These are phyloP conservation scores for Myotis yumanensis DNA, from an alignment of 2,113 vertebrate genomes.

Conservation along the genomic window DNA sequence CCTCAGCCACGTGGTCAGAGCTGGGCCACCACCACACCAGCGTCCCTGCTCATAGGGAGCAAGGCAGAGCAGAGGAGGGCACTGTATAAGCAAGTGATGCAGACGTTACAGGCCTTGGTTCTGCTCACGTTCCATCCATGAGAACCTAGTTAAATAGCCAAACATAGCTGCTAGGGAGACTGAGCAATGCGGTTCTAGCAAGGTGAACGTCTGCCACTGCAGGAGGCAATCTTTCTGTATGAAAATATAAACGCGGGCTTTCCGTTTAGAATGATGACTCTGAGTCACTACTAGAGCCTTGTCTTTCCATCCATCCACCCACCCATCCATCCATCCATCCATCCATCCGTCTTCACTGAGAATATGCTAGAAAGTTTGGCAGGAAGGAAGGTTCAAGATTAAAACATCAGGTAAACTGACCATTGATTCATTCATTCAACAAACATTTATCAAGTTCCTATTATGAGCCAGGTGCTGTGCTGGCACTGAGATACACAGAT, in stretches of 20 bases:
- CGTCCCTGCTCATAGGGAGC: not conserved
- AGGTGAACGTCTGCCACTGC: not conserved
- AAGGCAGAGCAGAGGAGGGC: not conserved
- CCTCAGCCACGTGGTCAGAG: not conserved
- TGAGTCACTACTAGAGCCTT: not conserved
- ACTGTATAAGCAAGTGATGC: not conserved
- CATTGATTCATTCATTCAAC: conserved; percentile 2
- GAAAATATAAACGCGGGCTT: not conserved
- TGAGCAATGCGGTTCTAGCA: not conserved
- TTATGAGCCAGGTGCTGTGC: not conserved
- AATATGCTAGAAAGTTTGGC: not conserved
- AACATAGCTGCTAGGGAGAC: not conserved
- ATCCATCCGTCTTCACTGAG: not conserved
- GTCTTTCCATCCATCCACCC: not conserved
- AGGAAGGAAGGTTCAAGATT: not conserved
- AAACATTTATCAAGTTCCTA: not conserved
- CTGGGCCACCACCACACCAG: not conserved
- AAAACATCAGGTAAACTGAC: not conserved
- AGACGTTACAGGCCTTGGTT: not conserved
- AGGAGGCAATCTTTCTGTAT: not conserved
- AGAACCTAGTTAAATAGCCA: not conserved
- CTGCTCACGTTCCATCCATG: not conserved
- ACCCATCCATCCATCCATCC: not conserved
- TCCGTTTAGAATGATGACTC: not conserved
- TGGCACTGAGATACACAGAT: not conserved